These are phyloP conservation scores for Ladona fulva DNA, from an alignment of 1,140 invertebrate genomes.

Conservation along the genomic window DNA sequence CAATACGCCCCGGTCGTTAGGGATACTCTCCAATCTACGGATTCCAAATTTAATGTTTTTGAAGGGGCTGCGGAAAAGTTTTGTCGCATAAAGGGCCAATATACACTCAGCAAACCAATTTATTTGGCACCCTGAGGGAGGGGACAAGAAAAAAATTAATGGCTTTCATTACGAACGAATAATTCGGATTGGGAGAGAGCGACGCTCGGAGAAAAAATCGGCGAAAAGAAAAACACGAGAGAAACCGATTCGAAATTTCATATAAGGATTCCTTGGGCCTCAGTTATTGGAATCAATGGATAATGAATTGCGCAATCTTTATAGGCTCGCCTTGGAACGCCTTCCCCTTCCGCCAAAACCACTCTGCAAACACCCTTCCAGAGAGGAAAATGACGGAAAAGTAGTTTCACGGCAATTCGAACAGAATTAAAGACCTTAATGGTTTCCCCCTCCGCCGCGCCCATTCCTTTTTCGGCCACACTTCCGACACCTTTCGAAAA, in stretches of 20 bases:
- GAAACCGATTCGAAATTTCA: background rate
- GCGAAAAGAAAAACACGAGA: background rate
- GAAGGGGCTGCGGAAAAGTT: background rate
- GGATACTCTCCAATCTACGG: background rate
- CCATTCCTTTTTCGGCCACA: too few species aligned
- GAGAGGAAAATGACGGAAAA: too few species aligned
- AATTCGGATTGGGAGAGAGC: background rate
- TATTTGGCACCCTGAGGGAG: background rate
- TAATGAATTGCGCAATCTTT: constrained; percentile 7
- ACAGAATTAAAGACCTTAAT: too few species aligned
- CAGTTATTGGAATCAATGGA: background rate
- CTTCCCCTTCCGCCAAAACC: too few species aligned
- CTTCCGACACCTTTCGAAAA: too few species aligned
- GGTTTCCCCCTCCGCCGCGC: too few species aligned
- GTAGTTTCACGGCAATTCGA: too few species aligned
- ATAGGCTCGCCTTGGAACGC: background rate
- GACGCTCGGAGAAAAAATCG: background rate
- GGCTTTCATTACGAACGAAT: background rate
- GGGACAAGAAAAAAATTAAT: background rate
- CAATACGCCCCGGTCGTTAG: background rate
- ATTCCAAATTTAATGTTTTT: background rate
- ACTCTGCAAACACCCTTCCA: too few species aligned
- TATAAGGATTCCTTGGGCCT: background rate
- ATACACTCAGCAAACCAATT: background rate
- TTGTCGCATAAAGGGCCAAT: background rate